A percentile compares a stretch with the other conserved stretches of the same genome.
phyloP scores from a whole-genome alignment of 2,797 vertebrate genomes.

The Coendou prehensilis region DNA sequence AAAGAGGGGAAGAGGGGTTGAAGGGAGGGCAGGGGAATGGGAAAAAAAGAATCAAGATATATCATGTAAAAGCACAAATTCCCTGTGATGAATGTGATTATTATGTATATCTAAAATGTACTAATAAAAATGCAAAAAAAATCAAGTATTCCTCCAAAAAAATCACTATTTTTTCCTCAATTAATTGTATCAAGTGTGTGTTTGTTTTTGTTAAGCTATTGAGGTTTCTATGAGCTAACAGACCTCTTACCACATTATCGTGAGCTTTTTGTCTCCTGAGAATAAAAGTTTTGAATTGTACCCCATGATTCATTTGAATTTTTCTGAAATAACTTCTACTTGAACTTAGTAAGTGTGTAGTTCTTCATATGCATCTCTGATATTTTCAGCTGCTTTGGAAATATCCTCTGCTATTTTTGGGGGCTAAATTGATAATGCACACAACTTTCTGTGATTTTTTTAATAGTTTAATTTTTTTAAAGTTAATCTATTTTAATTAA shows the following conservation, averaged over 20 bases:
- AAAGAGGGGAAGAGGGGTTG: neutral
- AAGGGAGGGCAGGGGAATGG: neutral
- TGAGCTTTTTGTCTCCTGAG: neutral
- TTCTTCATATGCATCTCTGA: neutral
- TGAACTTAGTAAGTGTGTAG: neutral
- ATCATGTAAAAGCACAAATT: neutral
- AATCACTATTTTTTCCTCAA: neutral
- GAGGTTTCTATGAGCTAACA: neutral
- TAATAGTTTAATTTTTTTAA: neutral
- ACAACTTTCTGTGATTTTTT: neutral
- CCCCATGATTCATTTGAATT: neutral
- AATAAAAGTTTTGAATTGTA: neutral
- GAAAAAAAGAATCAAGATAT: neutral
- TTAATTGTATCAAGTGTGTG: neutral
- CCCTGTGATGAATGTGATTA: neutral
- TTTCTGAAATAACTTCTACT: constrained; percentile 48
- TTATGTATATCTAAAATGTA: neutral
- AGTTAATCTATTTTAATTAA: neutral
- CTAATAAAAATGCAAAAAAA: neutral
- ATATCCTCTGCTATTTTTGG: neutral
- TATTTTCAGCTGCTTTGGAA: neutral
- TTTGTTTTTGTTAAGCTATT: neutral
- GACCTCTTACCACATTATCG: neutral
- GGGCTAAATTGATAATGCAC: neutral
- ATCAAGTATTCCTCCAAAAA: neutral